These are phyloP conservation scores for Athene noctua DNA, from an alignment of 2,113 vertebrate genomes.

Conservation along the genomic window DNA sequence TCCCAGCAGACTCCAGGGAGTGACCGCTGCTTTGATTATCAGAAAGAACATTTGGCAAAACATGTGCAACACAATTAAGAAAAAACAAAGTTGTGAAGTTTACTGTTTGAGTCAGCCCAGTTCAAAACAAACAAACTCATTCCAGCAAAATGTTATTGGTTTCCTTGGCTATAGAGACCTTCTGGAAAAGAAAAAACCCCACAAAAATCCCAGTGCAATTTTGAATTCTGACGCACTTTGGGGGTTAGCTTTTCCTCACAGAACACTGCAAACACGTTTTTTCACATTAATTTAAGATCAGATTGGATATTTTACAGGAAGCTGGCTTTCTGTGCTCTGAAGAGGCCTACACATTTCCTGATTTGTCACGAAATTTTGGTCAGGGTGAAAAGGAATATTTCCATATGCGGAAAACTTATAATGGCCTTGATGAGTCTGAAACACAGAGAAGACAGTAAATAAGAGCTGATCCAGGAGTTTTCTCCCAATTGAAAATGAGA, in stretches of 20 bases:
- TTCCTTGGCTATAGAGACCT: constrained; percentile 48
- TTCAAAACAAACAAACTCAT: constrained; percentile 53
- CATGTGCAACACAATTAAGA: constrained; percentile 14
- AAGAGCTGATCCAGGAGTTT: neutral
- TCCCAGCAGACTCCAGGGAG: neutral
- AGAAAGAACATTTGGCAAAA: constrained; percentile 37
- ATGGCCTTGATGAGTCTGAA: neutral
- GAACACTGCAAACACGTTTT: neutral
- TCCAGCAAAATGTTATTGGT: constrained; percentile 53
- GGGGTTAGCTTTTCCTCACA: constrained; percentile 15
- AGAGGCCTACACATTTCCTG: neutral
- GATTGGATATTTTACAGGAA: constrained; percentile 2
- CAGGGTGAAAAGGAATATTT: neutral
- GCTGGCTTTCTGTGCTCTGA: neutral
- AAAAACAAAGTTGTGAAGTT: constrained; percentile 52
- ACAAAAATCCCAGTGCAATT: constrained; percentile 21
- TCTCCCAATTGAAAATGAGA: neutral
- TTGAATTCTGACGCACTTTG: constrained; percentile 23
- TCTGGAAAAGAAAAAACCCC: neutral
- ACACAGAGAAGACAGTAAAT: neutral
- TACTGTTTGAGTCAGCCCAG: constrained; percentile 33
- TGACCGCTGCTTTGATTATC: neutral
- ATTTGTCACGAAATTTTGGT: neutral
- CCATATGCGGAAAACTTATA: neutral
- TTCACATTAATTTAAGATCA: neutral